Conservation (phyloP, 2,797 vertebrate species). For the Microchirus variegatus region DNA sequence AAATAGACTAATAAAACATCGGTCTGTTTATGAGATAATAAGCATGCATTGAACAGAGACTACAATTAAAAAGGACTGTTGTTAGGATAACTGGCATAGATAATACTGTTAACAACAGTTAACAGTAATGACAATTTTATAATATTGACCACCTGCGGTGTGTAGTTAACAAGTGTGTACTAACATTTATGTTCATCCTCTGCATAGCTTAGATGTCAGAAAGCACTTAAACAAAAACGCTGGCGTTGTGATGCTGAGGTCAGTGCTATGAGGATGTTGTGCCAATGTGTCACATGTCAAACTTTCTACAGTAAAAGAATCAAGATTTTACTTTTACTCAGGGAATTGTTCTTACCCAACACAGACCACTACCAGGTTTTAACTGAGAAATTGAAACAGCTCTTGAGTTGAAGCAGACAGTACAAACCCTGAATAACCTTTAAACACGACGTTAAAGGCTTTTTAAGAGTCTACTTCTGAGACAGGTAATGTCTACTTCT, state of each 20-base stretch:
- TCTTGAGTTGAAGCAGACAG: neutral
- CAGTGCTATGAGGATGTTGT: neutral
- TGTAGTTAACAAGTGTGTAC: slow-evolving; percentile 2
- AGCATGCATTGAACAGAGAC: too few relatives aligned
- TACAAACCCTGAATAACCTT: slow-evolving; percentile 4
- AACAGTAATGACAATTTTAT: neutral
- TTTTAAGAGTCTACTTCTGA: slow-evolving; percentile 12
- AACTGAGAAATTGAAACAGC: slow-evolving; percentile 4
- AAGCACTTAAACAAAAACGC: slow-evolving; percentile 3
- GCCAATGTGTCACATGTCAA: slow-evolving; percentile 1
- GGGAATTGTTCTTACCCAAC: slow-evolving; percentile 6
- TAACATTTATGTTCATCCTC: neutral
- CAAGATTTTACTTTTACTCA: neutral
- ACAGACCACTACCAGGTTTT: neutral
- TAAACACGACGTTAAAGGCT: neutral
- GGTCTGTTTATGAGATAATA: too few relatives aligned
- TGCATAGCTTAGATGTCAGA: neutral
- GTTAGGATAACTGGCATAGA: neutral
- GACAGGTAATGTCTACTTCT: neutral
- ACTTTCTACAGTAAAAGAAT: neutral
- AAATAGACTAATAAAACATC: too few relatives aligned
- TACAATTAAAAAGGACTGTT: too few relatives aligned
- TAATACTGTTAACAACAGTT: neutral
- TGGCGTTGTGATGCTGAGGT: slow-evolving; percentile 1
- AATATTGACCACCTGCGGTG: neutral